Evolutionary conservation across 2,797 vertebrate species (phyloP).

Genomic region (Geotrypetes seraphini): DNA sequence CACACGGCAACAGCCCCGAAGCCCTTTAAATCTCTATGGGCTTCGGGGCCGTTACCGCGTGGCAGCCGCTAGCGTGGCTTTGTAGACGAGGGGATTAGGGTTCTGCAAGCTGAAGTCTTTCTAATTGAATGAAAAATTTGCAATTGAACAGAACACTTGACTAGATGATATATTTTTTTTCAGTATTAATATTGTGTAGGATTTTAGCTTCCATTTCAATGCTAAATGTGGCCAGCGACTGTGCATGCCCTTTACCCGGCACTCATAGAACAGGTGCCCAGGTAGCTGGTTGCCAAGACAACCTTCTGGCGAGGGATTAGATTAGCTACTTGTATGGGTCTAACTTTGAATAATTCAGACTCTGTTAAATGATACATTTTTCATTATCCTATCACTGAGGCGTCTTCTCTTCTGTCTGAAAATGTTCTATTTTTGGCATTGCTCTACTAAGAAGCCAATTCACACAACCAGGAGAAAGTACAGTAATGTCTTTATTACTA

Average conservation of each 20-base stretch:
- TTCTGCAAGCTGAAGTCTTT: constrained; percentile 18
- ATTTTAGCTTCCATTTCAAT: constrained; percentile 52
- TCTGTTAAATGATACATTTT: constrained; percentile 63
- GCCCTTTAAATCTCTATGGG: too few species aligned
- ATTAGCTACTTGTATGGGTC: constrained; percentile 51
- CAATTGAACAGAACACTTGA: constrained; percentile 19
- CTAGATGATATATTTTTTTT: constrained; percentile 45
- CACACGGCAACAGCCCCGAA: too few species aligned
- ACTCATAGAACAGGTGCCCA: constrained; percentile 59
- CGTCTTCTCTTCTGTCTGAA: constrained; percentile 31
- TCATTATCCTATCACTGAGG: constrained; percentile 51
- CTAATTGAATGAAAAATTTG: constrained; percentile 32
- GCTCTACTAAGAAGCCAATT: constrained; percentile 37
- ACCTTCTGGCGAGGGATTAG: constrained; percentile 61
- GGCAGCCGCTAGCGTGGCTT: too few species aligned
- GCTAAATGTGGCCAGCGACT: constrained; percentile 52
- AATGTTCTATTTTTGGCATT: constrained; percentile 32
- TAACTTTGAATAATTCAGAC: constrained; percentile 67
- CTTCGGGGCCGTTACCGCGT: too few species aligned
- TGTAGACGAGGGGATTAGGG: too few species aligned
- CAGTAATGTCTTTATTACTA: constrained; percentile 43
- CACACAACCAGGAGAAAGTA: constrained; percentile 37
- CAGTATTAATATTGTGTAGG: constrained; percentile 58
- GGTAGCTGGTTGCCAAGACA: constrained; percentile 69
- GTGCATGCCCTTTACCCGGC: constrained; percentile 42